Percentiles rank a stretch among this genome's conserved stretches.
These are phyloP conservation scores for Tachysurus vachellii DNA, from an alignment of 2,113 vertebrate genomes.

Conservation along the genomic window DNA sequence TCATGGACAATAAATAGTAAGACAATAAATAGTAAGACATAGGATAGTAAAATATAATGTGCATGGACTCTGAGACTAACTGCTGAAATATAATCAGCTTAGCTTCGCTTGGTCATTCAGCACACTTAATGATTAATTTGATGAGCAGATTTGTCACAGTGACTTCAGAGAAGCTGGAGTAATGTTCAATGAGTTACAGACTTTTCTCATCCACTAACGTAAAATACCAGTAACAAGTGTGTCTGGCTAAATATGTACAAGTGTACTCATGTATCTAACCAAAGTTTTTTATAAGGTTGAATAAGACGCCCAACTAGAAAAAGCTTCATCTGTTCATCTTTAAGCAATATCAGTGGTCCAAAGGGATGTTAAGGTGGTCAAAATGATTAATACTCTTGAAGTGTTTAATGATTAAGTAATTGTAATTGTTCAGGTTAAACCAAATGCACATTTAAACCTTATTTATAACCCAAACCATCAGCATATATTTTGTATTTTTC, in stretches of 20 bases:
- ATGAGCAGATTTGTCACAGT: not conserved
- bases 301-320: not conserved
- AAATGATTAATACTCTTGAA: not conserved
- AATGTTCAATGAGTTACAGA: constrained; percentile 6
- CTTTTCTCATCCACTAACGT: not conserved
- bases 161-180: not conserved
- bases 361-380: not conserved
- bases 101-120: not conserved
- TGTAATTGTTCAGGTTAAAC: not conserved
- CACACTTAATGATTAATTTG: not conserved
- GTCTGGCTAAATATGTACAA: not conserved
- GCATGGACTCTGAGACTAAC: not conserved
- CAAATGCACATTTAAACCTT: not conserved
- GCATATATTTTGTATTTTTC: not conserved
- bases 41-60: not conserved
- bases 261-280: not conserved
- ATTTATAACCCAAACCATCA: not conserved
- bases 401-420: not conserved
- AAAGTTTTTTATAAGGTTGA: not conserved
- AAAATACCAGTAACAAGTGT: not conserved
- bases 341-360: not conserved
- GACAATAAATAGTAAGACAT: not conserved
- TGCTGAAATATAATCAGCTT: not conserved
- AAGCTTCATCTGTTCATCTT: not conserved
- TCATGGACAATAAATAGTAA: not conserved